phyloP scores from a whole-genome alignment of 2,797 vertebrate genomes.

The Epinephelus malabaricus region DNA sequence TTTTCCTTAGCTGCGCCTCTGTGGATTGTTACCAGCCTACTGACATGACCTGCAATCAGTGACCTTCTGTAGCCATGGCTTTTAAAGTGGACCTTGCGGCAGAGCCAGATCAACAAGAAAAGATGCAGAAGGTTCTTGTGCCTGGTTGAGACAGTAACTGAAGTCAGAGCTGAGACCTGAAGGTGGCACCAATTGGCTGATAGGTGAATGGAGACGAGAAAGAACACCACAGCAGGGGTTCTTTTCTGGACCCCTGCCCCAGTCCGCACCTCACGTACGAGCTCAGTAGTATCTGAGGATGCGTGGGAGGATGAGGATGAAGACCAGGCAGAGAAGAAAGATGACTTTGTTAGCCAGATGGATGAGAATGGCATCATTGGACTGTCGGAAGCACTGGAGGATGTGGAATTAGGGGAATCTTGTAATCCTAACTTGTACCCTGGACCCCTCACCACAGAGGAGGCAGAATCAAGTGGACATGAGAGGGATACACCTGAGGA shows the following conservation, averaged over 20 bases:
- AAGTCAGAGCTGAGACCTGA: conserved; percentile 17
- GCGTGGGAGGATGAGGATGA: conserved; percentile 61
- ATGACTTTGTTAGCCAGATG: conserved; percentile 80
- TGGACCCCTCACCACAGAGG: conserved; percentile 8
- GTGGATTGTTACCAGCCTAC: not conserved
- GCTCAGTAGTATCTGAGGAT: conserved; percentile 62
- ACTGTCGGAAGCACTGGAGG: conserved; percentile 65
- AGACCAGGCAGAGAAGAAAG: conserved; percentile 22
- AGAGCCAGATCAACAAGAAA: conserved; percentile 21
- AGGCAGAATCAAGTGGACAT: conserved; percentile 9
- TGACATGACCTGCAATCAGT: conserved; percentile 14
- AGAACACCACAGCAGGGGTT: conserved; percentile 59
- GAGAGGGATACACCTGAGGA: conserved; percentile 49
- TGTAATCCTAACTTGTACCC: not conserved
- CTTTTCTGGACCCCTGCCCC: conserved; percentile 78
- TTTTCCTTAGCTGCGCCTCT: not conserved
- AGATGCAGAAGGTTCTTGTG: conserved; percentile 33
- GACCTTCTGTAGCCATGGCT: conserved; percentile 28
- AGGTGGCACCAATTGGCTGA: not conserved
- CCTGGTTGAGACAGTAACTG: conserved; percentile 42
- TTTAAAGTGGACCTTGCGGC: conserved; percentile 8
- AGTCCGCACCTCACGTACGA: conserved; percentile 51
- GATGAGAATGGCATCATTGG: conserved; percentile 87
- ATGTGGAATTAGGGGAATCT: conserved; percentile 36
- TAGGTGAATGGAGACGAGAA: conserved; percentile 70